Evolutionary conservation across 2,113 vertebrate species (phyloP).

Genomic region (Melanerpes formicivorus): DNA sequence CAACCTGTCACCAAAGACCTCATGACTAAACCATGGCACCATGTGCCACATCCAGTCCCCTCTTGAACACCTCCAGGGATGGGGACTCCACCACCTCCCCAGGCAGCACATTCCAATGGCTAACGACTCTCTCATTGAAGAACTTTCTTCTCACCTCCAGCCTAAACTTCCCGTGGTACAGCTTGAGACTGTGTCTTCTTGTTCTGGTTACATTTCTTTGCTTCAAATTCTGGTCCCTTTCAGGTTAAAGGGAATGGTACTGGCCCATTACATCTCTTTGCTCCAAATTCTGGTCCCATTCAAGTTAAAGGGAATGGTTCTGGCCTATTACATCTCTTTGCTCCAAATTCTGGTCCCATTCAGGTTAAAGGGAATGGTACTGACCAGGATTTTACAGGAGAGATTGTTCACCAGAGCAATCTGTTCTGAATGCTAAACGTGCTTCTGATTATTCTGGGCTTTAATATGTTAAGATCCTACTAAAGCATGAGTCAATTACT

Average conservation of each 20-base stretch:
- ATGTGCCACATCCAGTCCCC: too few relatives aligned
- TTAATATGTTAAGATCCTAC: not conserved
- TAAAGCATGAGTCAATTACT: not conserved
- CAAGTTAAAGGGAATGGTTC: not conserved
- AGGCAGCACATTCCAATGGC: too few relatives aligned
- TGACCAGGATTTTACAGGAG: not conserved
- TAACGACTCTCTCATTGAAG: too few relatives aligned
- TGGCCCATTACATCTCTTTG: not conserved
- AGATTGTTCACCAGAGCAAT: not conserved
- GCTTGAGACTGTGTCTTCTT: too few relatives aligned
- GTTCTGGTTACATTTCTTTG: not conserved
- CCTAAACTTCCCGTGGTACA: too few relatives aligned
- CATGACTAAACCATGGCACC: too few relatives aligned
- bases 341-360: not conserved
- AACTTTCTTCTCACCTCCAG: too few relatives aligned
- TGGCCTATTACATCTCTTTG: not conserved
- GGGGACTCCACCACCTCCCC: too few relatives aligned
- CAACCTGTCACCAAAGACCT: too few relatives aligned
- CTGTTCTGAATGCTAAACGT: not conserved
- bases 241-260: not conserved
- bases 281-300: not conserved
- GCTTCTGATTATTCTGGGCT: not conserved
- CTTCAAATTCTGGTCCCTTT: not conserved
- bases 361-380: not conserved
- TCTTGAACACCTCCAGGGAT: too few relatives aligned